A percentile compares a stretch with the other conserved stretches of the same genome.
Conservation (phyloP, 2,113 vertebrate species). For the Dermatemys mawii region DNA sequence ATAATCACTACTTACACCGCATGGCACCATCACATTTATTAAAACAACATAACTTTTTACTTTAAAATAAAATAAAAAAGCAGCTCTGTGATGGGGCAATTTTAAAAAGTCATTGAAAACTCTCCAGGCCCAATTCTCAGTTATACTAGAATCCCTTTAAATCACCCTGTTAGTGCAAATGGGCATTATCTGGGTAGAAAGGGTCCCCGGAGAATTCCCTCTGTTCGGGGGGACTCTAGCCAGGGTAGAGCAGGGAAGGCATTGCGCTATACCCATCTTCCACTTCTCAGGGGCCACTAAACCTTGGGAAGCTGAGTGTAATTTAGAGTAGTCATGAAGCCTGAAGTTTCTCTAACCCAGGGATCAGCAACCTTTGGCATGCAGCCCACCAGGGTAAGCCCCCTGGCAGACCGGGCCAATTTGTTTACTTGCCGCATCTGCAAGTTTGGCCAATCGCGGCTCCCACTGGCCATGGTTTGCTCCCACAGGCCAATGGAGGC, state of each 20-base stretch:
- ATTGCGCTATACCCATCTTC: neutral
- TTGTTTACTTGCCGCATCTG: too few relatives aligned
- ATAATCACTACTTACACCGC: neutral
- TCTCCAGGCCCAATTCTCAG: neutral
- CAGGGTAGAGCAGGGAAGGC: neutral
- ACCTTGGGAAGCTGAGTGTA: neutral
- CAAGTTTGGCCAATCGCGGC: too few relatives aligned
- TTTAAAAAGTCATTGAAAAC: neutral
- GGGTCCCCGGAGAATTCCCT: neutral
- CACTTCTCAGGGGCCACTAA: neutral
- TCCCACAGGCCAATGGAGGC: too few relatives aligned
- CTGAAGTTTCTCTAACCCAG: neutral
- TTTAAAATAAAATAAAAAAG: neutral
- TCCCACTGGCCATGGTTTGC: too few relatives aligned
- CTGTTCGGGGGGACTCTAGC: neutral
- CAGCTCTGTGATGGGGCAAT: fast-evolving
- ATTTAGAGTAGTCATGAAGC: neutral
- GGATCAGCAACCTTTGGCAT: too few relatives aligned
- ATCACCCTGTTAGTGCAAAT: neutral
- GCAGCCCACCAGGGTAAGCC: too few relatives aligned
- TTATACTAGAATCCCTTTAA: neutral
- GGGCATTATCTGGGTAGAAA: neutral
- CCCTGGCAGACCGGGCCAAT: too few relatives aligned
- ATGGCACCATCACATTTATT: neutral
- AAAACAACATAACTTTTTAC: neutral